Evolutionary conservation across 2,797 vertebrate species (phyloP).

Genomic region (Fundulus diaphanus): DNA sequence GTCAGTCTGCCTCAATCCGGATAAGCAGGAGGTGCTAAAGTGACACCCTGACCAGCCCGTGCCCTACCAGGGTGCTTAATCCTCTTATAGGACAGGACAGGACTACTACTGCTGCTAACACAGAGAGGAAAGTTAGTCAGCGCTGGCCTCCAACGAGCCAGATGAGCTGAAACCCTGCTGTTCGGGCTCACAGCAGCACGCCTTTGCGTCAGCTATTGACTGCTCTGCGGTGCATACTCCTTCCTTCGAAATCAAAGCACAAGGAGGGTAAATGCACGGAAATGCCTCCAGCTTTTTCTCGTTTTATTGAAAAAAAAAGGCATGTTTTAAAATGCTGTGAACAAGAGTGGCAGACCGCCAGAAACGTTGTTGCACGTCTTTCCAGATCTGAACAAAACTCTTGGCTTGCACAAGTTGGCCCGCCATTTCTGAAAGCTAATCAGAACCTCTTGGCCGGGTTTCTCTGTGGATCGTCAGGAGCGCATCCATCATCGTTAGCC

Average conservation of each 20-base stretch:
- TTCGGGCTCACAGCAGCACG: neutral
- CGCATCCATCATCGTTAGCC: constrained; percentile 70
- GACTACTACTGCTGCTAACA: constrained; percentile 31
- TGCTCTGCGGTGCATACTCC: constrained; percentile 19
- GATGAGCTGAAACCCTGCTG: constrained; percentile 8
- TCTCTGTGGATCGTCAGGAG: constrained; percentile 45
- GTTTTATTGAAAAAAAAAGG: constrained; percentile 26
- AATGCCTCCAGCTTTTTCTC: constrained; percentile 23
- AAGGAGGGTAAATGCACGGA: constrained; percentile 24
- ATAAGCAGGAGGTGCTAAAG: constrained; percentile 75
- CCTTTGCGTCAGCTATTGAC: constrained; percentile 29
- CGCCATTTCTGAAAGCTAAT: constrained; percentile 47
- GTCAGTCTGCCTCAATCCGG: constrained; percentile 69
- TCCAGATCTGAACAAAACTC: constrained; percentile 25
- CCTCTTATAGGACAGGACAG: constrained; percentile 73
- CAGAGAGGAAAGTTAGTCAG: constrained; percentile 23
- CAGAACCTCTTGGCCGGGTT: constrained; percentile 35
- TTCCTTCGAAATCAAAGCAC: constrained; percentile 21
- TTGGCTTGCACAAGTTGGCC: constrained; percentile 35
- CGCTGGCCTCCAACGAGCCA: constrained; percentile 20
- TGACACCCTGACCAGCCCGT: constrained; percentile 68
- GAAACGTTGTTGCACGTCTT: constrained; percentile 19
- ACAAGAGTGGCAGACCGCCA: constrained; percentile 24
- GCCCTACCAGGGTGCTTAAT: constrained; percentile 62
- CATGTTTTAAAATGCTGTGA: constrained; percentile 25